A percentile compares a stretch with the other conserved stretches of the same genome.
phyloP scores from a whole-genome alignment of 2,888 invertebrate genomes.

The Gymnosoma rotundatum region DNA sequence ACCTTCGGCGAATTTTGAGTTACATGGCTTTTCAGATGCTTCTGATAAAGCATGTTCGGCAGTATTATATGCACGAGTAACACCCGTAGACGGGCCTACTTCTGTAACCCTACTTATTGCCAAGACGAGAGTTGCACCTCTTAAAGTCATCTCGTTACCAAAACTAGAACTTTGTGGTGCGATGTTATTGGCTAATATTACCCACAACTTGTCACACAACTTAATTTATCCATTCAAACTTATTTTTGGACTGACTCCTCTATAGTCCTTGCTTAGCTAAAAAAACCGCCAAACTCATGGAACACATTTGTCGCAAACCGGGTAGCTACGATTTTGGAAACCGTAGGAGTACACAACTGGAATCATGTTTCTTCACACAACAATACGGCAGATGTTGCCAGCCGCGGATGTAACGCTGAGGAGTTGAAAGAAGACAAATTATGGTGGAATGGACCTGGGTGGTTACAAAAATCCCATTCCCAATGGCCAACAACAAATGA shows the following conservation, averaged over 20 bases:
- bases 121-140: constrained; percentile 17
- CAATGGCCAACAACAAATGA: not conserved
- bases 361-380: constrained; percentile 6
- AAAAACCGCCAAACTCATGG: not conserved
- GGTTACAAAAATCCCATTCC: not conserved
- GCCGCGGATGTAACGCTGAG: not conserved
- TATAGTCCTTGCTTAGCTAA: not conserved
- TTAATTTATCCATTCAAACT: not conserved
- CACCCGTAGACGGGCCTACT: constrained; percentile 6
- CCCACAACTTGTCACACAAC: not conserved
- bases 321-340: not conserved
- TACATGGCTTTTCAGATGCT: constrained; percentile 23
- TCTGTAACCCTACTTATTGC: constrained; percentile 7
- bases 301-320: constrained; percentile 21
- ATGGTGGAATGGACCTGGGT: not conserved
- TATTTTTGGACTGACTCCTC: constrained; percentile 32
- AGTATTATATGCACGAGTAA: constrained; percentile 4
- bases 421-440: not conserved
- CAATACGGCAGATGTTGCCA: not conserved
- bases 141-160: constrained; percentile 3
- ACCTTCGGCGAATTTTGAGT: constrained; percentile 6
- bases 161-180: constrained; percentile 18
- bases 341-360: constrained; percentile 13
- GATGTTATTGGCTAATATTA: not conserved
- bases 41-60: constrained; percentile 16